Base-by-base conservation (phyloP, 1,140 invertebrate genomes). In the Drosophila bocki region DNA sequence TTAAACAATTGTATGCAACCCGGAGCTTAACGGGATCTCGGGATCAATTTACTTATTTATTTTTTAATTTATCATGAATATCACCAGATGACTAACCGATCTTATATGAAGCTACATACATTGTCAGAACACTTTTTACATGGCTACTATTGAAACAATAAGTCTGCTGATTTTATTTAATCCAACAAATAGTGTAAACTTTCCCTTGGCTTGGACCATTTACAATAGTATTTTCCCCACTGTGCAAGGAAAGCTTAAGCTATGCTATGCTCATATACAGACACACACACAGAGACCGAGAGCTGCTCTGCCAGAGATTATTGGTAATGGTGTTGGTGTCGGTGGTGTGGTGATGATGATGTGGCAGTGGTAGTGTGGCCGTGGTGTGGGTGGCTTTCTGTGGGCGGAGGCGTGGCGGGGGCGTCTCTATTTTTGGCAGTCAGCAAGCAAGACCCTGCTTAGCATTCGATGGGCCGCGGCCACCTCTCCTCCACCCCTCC, bases 351-450 rank as follows among this genome's bases (percentile, higher is more conserved):
- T 19, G 41, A 51, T 68, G 47, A 77, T 47, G 53, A 50, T 75
- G 69, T 61, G 70, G 57, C 57, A 61, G 54, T 51, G 44, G 62
- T 39, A 54, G 45, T 53, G 67, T 33, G 60, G 65, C 63, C 42
- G 53, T 57, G 48, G 67, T 22, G 50, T 32, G 35, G 65, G 69
- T 70, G 35, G 53, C 29, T 65, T 35, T 65, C 15, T 39, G 62
- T 70, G 41, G 44, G 51, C 33, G 65, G 35, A 88, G 47, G 75
- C 69, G 42, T 39, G 68, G 78, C 70, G 81, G 74, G 78, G 85
- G 78, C 78, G 81, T 86, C 85, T 88, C 80, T 87, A 88, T 84
- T 87, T 87, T 87, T 87, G 84, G 84, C 84, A 87, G 67, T 75
- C 71, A 67, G 33, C 42, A 56, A 50, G 61, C 50, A 67, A 60